phyloP scores from a whole-genome alignment of 1,140 invertebrate species.

The Polypedilum pembai region DNA sequence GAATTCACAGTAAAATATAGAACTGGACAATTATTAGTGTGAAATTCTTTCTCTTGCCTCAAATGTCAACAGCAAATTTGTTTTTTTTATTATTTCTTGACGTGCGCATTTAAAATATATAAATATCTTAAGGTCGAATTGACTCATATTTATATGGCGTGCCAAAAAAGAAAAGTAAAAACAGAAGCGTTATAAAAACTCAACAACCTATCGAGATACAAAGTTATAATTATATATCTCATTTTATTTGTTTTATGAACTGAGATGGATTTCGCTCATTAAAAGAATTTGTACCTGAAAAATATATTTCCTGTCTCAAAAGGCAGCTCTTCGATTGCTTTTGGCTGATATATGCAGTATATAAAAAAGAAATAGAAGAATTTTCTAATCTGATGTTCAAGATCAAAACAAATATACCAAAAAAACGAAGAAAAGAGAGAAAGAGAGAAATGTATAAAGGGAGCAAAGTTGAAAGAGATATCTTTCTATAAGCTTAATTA shows the following conservation, averaged over 20 bases:
- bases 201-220: neutral
- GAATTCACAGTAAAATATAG: neutral
- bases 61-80: slow-evolving; percentile 12
- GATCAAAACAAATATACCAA: slow-evolving; percentile 6
- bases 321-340: neutral
- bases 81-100: neutral
- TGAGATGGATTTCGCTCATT: slow-evolving; percentile 15
- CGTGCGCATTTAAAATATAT: neutral
- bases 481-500: slow-evolving; percentile 13
- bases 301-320: neutral
- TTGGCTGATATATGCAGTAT: neutral
- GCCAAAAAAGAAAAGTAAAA: neutral
- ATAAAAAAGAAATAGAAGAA: slow-evolving; percentile 12
- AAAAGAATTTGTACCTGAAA: slow-evolving; percentile 20
- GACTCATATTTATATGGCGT: slow-evolving; percentile 3
- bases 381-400: neutral
- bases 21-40: neutral
- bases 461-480: neutral
- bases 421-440: neutral
- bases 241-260: slow-evolving; percentile 11
- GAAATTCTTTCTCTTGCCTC: neutral
- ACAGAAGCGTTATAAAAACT: slow-evolving; percentile 12
- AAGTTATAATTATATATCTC: neutral
- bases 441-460: neutral
- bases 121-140: neutral